Conservation (phyloP, 2,797 vertebrate genomes). For the Enteromius fasciolatus region DNA sequence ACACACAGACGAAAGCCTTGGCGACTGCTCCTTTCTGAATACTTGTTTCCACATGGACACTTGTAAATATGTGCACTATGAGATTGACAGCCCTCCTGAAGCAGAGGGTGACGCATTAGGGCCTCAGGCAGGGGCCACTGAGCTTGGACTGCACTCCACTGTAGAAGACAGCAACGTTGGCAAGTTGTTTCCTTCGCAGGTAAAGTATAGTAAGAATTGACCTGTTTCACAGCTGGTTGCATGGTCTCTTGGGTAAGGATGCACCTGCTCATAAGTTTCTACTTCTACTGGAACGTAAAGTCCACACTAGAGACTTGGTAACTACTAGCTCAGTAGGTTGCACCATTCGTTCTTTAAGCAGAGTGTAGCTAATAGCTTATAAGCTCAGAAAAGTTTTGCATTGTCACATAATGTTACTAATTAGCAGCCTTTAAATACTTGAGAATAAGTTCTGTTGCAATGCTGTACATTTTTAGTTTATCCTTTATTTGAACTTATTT, state of each 20-base stretch:
- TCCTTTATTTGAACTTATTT: neutral
- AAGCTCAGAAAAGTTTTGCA: neutral
- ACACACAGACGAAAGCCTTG: slow-evolving; percentile 92
- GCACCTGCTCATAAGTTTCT: neutral
- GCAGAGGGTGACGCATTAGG: slow-evolving; percentile 75
- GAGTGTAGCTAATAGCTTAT: neutral
- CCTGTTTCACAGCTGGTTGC: neutral
- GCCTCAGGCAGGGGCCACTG: slow-evolving; percentile 72
- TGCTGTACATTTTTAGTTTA: neutral
- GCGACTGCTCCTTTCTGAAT: slow-evolving; percentile 95
- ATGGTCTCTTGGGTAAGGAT: neutral
- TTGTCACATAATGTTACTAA: neutral
- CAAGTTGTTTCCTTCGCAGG: slow-evolving; percentile 91
- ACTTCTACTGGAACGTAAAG: neutral
- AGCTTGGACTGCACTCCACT: slow-evolving; percentile 79
- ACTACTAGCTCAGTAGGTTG: neutral
- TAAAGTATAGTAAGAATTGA: slow-evolving; percentile 56
- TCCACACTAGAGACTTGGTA: neutral
- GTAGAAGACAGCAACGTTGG: slow-evolving; percentile 85
- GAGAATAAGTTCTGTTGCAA: neutral
- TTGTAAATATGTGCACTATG: slow-evolving; percentile 95
- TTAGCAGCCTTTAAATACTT: neutral
- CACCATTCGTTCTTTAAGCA: neutral
- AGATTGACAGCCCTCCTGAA: slow-evolving; percentile 89
- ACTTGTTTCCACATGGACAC: slow-evolving; percentile 98